These are phyloP conservation scores for Cremastobaeus sp. DNA, from an alignment of 2,888 invertebrate species.

Conservation along the genomic window DNA sequence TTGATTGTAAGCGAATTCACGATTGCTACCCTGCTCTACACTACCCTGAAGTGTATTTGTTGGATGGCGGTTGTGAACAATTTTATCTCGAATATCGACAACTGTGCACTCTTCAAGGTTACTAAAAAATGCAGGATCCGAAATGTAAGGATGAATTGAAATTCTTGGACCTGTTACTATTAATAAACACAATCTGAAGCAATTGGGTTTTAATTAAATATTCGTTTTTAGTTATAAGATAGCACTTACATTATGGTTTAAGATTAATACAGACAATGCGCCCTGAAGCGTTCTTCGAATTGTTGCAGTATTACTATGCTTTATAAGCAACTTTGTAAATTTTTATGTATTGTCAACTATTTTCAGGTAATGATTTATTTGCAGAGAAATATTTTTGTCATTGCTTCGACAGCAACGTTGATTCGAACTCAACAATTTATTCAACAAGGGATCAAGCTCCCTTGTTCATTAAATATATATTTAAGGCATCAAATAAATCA, in stretches of 20 bases:
- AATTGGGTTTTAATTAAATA: conserved; percentile 71
- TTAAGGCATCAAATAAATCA: neutral
- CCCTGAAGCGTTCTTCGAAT: neutral
- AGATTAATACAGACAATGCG: conserved; percentile 2
- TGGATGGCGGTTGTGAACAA: conserved; percentile 93
- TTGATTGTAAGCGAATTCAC: conserved; percentile 89
- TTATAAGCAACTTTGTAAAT: conserved; percentile 33
- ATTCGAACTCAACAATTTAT: no score
- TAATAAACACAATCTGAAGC: conserved; percentile 70
- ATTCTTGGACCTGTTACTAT: conserved; percentile 62
- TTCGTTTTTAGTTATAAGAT: neutral
- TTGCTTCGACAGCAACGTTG: no score
- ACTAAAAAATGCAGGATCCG: conserved; percentile 93
- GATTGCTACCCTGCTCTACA: conserved; percentile 90
- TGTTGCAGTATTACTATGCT: conserved; percentile 44
- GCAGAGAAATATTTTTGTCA: neutral
- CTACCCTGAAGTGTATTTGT: conserved; percentile 95
- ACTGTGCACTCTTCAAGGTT: conserved; percentile 86
- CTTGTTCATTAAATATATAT: no score
- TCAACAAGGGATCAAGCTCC: no score
- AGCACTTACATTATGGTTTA: conserved; percentile 9
- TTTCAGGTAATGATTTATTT: conserved; percentile 21
- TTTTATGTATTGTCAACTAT: conserved; percentile 20
- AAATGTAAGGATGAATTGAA: conserved; percentile 84
- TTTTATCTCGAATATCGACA: conserved; percentile 86